These are phyloP conservation scores for Lordiphosa mommai DNA, from an alignment of 1,140 invertebrate species.

Conservation along the genomic window DNA sequence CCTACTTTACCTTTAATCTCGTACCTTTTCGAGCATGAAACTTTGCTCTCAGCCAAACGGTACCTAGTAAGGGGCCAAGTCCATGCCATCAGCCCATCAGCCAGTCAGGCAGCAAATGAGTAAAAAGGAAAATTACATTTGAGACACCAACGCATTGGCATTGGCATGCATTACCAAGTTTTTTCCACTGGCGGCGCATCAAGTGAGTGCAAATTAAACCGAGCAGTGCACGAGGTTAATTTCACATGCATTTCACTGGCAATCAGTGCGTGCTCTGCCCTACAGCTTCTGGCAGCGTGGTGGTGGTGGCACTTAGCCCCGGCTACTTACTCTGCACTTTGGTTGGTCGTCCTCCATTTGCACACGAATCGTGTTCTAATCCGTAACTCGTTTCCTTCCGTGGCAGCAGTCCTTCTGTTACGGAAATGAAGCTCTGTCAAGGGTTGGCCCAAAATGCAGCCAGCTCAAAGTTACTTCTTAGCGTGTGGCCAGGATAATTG, in stretches of 20 bases:
- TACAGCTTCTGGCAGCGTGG: conserved; percentile 11
- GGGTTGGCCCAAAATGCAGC: conserved; percentile 43
- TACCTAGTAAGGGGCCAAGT: conserved; percentile 19
- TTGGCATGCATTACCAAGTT: conserved; percentile 47
- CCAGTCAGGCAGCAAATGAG: conserved; percentile 66
- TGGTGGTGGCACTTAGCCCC: conserved; percentile 59
- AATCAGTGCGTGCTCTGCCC: conserved; percentile 69
- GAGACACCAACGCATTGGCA: conserved; percentile 44
- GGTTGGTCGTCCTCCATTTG: conserved; percentile 18
- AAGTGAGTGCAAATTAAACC: conserved; percentile 73
- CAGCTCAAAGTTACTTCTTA: conserved; percentile 54
- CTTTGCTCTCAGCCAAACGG: too few species aligned
- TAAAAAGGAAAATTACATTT: conserved; percentile 71
- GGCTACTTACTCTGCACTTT: conserved; percentile 67
- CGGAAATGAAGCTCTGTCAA: conserved; percentile 59
- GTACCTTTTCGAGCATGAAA: too few species aligned
- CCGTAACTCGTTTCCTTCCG: conserved; percentile 72
- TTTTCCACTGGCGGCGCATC: conserved; percentile 45
- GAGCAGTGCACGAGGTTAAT: conserved; percentile 70
- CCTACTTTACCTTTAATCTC: too few species aligned
- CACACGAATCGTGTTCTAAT: conserved; percentile 61
- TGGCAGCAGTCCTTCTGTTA: conserved; percentile 24
- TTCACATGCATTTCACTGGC: conserved; percentile 73
- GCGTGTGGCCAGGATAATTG: conserved; percentile 62
- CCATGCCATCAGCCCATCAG: conserved; percentile 39